Evolutionary conservation across 1,140 invertebrate species (phyloP).

Genomic region (Danaus plexippus): DNA sequence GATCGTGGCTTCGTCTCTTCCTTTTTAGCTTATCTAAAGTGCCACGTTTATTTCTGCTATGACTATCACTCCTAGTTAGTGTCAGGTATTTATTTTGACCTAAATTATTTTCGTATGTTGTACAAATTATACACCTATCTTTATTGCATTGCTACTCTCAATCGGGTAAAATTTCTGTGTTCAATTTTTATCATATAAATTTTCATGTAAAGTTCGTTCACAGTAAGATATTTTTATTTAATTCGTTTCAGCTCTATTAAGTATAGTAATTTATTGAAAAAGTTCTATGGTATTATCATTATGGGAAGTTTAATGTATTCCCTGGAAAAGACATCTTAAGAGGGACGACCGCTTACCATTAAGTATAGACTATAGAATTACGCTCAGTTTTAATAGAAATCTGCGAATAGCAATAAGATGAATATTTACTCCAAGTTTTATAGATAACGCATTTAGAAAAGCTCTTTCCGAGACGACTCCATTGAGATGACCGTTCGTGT

Average conservation of each 20-base stretch:
- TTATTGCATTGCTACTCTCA: no score
- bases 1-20: constrained; percentile 27
- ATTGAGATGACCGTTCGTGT: constrained; percentile 1
- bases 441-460: constrained; percentile 6
- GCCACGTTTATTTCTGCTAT: constrained; percentile 16
- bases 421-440: neutral
- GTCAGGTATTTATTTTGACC: constrained; percentile 15
- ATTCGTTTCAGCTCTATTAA: no score
- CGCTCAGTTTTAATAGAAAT: constrained; percentile 11
- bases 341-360: no score
- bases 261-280: no score
- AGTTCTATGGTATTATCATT: no score
- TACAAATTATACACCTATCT: no score
- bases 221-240: no score
- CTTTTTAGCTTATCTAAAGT: constrained; percentile 28
- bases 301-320: no score
- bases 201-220: no score
- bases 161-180: no score
- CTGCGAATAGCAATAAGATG: constrained; percentile 5
- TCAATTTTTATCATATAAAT: no score
- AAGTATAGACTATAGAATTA: neutral
- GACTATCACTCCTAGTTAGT: constrained; percentile 6
- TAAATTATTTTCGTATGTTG: neutral
- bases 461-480: constrained; percentile 3
- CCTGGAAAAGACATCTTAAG: no score